A percentile compares a stretch with the other conserved stretches of the same genome.
phyloP scores from a whole-genome alignment of 2,113 vertebrate species.

The Pangasianodon hypophthalmus region DNA sequence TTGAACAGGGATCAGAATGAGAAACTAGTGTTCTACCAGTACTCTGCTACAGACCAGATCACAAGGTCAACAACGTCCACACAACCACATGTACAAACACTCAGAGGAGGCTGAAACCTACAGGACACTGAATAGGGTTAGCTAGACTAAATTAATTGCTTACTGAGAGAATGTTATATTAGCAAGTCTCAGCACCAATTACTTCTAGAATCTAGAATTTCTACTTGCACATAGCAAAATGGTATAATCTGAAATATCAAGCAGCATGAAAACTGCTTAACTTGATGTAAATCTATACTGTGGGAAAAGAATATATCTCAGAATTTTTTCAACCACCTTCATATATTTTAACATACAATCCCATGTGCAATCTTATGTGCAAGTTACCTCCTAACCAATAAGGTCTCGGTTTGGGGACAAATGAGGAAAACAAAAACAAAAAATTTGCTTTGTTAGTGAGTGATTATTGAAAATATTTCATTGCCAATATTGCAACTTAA shows the following conservation, averaged over 20 bases:
- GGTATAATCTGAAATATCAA: neutral
- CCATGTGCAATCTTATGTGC: neutral
- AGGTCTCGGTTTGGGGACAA: neutral
- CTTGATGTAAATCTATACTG: neutral
- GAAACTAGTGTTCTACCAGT: slow-evolving; percentile 47
- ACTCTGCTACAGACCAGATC: slow-evolving; percentile 45
- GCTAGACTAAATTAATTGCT: neutral
- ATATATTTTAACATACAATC: neutral
- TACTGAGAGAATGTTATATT: neutral
- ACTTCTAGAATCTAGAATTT: neutral
- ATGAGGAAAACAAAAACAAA: neutral
- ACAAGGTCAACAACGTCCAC: slow-evolving; percentile 53
- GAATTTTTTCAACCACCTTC: neutral
- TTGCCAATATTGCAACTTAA: neutral
- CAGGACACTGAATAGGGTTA: neutral
- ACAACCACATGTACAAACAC: neutral
- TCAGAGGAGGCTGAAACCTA: neutral
- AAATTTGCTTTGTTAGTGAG: neutral
- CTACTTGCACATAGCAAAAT: neutral
- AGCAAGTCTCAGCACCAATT: neutral
- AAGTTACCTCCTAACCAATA: neutral
- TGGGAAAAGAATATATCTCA: neutral
- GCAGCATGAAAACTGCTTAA: neutral
- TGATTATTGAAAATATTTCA: neutral
- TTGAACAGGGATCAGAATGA: neutral